Conservation (phyloP, 2,113 vertebrate genomes). For the Sardina pilchardus region DNA sequence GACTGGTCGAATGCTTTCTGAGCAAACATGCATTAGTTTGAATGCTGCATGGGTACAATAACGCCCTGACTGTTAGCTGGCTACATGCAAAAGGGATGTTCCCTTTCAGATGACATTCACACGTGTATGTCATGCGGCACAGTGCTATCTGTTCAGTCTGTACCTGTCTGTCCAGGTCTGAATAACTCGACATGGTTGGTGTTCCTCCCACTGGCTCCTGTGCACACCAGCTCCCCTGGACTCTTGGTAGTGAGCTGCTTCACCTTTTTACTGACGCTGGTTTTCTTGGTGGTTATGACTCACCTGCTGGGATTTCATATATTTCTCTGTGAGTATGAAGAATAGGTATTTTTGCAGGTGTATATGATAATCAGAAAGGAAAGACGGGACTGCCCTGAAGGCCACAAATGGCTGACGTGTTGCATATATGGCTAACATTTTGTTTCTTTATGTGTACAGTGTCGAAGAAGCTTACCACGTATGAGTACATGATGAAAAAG, state of each 20-base stretch:
- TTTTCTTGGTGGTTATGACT: conserved; percentile 64
- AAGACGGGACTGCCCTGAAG: background rate
- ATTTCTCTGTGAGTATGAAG: conserved; percentile 70
- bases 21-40: background rate
- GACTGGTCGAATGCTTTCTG: background rate
- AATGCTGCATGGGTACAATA: background rate
- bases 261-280: conserved; percentile 59
- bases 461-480: conserved; percentile 70
- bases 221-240: conserved; percentile 58
- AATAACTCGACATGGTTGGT: conserved; percentile 71
- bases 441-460: conserved; percentile 57
- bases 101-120: background rate
- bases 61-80: background rate
- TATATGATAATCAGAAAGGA: background rate
- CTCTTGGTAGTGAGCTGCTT: conserved; percentile 61
- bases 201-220: conserved; percentile 70
- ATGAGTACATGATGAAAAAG: conserved; percentile 65
- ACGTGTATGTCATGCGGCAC: background rate
- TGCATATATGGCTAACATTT: background rate
- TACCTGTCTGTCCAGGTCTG: conserved; percentile 54
- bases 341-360: background rate
- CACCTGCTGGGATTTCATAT: conserved; percentile 76
- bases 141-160: background rate
- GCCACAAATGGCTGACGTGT: background rate
- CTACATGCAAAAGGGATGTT: background rate